Base-by-base conservation (phyloP, 2,113 vertebrate genomes). In the Penelope pileata region DNA sequence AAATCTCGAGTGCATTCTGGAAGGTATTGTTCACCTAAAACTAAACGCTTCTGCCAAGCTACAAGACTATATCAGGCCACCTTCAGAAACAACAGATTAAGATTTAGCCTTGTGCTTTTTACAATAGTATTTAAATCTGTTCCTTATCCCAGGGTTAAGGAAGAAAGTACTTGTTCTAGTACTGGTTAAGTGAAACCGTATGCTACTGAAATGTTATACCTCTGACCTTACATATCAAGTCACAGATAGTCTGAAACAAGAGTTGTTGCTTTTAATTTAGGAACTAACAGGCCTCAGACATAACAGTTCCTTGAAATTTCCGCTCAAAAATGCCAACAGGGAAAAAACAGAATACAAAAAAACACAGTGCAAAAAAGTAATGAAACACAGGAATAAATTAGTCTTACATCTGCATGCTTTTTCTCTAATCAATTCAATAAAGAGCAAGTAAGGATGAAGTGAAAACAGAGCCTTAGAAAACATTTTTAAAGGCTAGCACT, bases 211-310 rank as follows among this genome's bases (percentile, higher is more conserved):
- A 91, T 54, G 29, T 70, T 77, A 92, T 59, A 72, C 40, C 34
- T 79, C 75, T 83, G 53, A 75, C 42, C 77, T 94, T 68, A 67
- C 9, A 38, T 58, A 80, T 43, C 56, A 86, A 95, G 85, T n/a
- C 60, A 86, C 2, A 95, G 63, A 77, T 30, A 78, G 53, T 34
- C 38, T 88, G 19, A 67, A 86, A 93, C 16, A 82, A 68, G 86
- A 89, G 53, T 86, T 94, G 42, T 11, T 16, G 16, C 38, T 92
- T 58, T 88, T 94, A 89, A 86, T 81, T 95, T 87, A 58, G 54
- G 88, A 94, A 77, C 26, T 69, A 95, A 86, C 59, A 82, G 64
- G 70, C 45, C 67, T 94, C 50, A 70, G 47, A 43, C 54, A 75
- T 13, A 86, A 82, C 12, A 96, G 43, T 22, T 88, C 67, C 94